Base-by-base conservation (phyloP, 1,140 invertebrate species). In the Adelges cooleyi region DNA sequence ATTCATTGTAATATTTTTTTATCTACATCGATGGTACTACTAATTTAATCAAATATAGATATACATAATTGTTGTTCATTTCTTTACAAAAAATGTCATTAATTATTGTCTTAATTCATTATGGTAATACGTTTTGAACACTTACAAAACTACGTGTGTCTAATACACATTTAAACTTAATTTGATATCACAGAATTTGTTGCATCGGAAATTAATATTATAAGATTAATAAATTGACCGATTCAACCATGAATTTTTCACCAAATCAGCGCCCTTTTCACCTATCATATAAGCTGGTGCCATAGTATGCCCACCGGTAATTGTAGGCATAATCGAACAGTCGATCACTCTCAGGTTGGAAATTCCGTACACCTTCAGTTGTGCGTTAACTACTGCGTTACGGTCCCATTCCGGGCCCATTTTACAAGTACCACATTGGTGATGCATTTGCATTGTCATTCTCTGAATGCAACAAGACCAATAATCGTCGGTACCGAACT, bases 381-480 rank as follows among this genome's bases (percentile, higher is more conserved):
- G 33, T 3, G 65, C 71, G 71, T 83, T 78, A 27, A 80, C 75
- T 17, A 81, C 79, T 0, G 79, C 72, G 36, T 74, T 71, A 0
- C 69, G 56, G 67, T 80, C 77, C 6, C 66, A 23, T 29, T 36
- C 25, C 4, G 68, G 68, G 0, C 82, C 82, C 82, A 85, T 84
- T 72, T 77, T 80, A 53, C 79, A 81, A 2, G 81, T 84, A 1
- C 81, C 79, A n/a, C 80, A 79, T 73, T 87, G 86, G 74, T 91
- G 88, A 59, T 85, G 86, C 40, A 88, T 73, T 13, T 84, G 86
- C 33, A 82, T 81, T 1, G 82, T 81, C 23, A 84, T 79, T 40
- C 84, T 80, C 54, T 81, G 79, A 3, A 84, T 76, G 11, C 81
- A 81, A 68, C 87, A 91, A 65, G 79, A 77, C 85, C 87, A 89